Evolutionary conservation across 2,113 vertebrate genomes (phyloP), one percentile per base, ranked within the genome.

Genomic region (Heterocephalus glaber): DNA sequence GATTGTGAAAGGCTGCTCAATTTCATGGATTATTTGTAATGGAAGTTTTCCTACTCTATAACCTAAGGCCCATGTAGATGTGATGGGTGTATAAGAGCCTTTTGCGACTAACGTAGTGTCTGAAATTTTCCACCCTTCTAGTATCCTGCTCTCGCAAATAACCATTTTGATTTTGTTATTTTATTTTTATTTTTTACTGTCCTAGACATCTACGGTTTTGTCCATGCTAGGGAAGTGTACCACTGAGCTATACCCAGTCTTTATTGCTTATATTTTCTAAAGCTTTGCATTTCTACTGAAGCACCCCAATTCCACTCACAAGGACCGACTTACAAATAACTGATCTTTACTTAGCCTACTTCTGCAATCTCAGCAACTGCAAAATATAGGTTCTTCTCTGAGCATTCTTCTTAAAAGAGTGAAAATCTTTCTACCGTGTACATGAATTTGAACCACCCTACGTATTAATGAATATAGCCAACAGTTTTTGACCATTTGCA

Each of bases 291-390:
- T 85, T 92, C 54, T 80, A n/a, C 47, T 30, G 54, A 85, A 81
- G 47, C 4, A 93, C 35, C n/a, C 33, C 11, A 60, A 33, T 89
- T 77, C 65, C 9, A 83, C 24, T 83, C 49, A 95, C 5, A 84
- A 63, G 0, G 4, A 86, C 0, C 82, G 72, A 81, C 77, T 85
- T 95, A 30, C n/a, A 94, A 93, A 70, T 82, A 56, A 93, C 7
- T 28, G 60, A 88, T 70, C 41, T 94, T 93, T 83, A 76, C 61
- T 81, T 94, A 90, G 61, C 28, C 56, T 84, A 90, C 11, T 90
- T 76, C 19, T 93, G 58, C 35, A 94, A 9, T 13, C 83, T 97
- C 68, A 95, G 54, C 38, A 82, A 44, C 38, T 70, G 22, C 13
- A 17, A 72, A 80, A 89, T n/a, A 85, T 1, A 0, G 0, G 5